A percentile compares a stretch with the other conserved stretches of the same genome.
Conservation (phyloP, 2,888 invertebrate genomes). For the Lepidochrysops patricia region DNA sequence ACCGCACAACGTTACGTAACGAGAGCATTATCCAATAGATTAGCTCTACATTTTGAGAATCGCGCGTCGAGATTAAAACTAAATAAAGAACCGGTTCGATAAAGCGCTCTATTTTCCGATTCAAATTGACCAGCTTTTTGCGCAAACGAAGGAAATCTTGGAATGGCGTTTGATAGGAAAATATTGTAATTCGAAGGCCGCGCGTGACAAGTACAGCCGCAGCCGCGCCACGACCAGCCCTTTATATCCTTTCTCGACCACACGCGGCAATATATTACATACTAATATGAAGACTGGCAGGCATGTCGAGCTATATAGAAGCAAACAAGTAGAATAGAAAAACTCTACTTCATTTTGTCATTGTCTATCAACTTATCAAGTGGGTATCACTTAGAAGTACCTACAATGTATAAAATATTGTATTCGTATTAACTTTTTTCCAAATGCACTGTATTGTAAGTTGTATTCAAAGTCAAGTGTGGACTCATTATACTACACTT, state of each 20-base stretch:
- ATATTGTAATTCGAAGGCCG: conserved; percentile 9
- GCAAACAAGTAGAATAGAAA: too few relatives aligned
- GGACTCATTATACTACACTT: neutral
- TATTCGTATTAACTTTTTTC: too few relatives aligned
- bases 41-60: neutral
- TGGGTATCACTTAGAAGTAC: neutral
- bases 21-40: neutral
- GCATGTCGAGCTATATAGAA: too few relatives aligned
- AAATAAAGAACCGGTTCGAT: neutral
- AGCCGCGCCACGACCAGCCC: neutral
- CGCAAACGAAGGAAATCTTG: conserved; percentile 2
- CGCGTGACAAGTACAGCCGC: neutral
- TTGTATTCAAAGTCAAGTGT: too few relatives aligned
- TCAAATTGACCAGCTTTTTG: neutral
- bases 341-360: too few relatives aligned
- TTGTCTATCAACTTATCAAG: too few relatives aligned
- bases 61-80: neutral
- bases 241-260: neutral
- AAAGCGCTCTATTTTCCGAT: neutral
- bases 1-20: neutral
- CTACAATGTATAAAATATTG: too few relatives aligned
- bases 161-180: conserved; percentile 3
- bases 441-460: too few relatives aligned
- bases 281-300: too few relatives aligned
- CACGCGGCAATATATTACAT: too few relatives aligned